Percentiles rank a stretch among this genome's conserved stretches.
phyloP scores from a whole-genome alignment of 2,113 vertebrate species.

The Laticauda laticaudata region DNA sequence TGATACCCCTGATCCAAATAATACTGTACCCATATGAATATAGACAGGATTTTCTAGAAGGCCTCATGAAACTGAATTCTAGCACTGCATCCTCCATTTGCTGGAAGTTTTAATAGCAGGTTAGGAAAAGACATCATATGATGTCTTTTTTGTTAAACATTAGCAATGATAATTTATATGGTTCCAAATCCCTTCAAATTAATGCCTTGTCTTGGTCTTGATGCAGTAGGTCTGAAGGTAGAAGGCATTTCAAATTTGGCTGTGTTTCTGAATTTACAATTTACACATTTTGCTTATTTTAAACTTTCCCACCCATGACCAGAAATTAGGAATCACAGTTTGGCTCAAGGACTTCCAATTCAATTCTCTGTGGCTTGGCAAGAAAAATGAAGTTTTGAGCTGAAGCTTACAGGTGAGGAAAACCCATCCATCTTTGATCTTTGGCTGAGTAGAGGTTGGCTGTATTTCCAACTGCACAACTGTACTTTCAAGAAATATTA shows the following conservation, averaged over 20 bases:
- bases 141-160: neutral
- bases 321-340: constrained; percentile 10
- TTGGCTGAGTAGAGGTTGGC: neutral
- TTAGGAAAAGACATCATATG: neutral
- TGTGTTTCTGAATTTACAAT: neutral
- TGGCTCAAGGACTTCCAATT: neutral
- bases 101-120: neutral
- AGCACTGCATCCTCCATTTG: neutral
- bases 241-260: constrained; percentile 6
- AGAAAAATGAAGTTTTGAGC: neutral
- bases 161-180: neutral
- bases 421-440: neutral
- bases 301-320: constrained; percentile 8
- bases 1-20: neutral
- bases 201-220: neutral
- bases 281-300: neutral
- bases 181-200: neutral
- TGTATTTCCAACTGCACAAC: neutral
- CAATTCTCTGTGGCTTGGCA: constrained; percentile 15
- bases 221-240: constrained; percentile 4
- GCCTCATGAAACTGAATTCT: neutral
- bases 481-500: neutral
- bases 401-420: constrained; percentile 18
- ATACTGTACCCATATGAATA: neutral
- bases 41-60: neutral